Evolutionary conservation across 2,113 vertebrate genomes (phyloP).

Genomic region (Stegostoma tigrinum): DNA sequence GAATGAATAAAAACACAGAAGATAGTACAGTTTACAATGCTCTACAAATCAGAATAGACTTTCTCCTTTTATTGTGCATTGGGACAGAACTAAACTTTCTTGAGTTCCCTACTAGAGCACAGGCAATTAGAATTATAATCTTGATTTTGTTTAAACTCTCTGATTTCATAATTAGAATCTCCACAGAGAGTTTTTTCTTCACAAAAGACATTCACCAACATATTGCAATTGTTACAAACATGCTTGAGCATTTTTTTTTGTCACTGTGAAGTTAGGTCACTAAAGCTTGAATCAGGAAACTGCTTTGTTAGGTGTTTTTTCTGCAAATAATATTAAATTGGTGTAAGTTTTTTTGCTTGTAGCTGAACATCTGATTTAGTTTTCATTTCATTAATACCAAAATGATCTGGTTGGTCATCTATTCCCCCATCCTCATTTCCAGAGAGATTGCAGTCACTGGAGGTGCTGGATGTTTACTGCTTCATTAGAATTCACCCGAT

Average conservation of each 20-base stretch:
- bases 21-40: background rate
- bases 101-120: background rate
- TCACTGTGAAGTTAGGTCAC: background rate
- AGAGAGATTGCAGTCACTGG: background rate
- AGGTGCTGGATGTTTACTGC: background rate
- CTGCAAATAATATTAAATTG: background rate
- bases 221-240: background rate
- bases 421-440: background rate
- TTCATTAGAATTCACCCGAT: background rate
- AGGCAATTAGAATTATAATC: background rate
- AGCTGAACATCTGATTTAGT: background rate
- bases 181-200: background rate
- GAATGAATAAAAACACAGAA: background rate
- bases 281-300: background rate
- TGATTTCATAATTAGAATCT: background rate
- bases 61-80: background rate
- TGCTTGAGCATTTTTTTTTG: background rate
- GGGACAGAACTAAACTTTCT: background rate
- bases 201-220: background rate
- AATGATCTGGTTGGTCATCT: background rate
- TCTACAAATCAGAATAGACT: background rate
- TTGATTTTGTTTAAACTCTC: background rate
- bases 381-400: background rate
- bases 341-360: too few species aligned
- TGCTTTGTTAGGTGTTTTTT: background rate